Base-by-base conservation (phyloP, 2,113 vertebrate species). In the Grantiella picta region DNA sequence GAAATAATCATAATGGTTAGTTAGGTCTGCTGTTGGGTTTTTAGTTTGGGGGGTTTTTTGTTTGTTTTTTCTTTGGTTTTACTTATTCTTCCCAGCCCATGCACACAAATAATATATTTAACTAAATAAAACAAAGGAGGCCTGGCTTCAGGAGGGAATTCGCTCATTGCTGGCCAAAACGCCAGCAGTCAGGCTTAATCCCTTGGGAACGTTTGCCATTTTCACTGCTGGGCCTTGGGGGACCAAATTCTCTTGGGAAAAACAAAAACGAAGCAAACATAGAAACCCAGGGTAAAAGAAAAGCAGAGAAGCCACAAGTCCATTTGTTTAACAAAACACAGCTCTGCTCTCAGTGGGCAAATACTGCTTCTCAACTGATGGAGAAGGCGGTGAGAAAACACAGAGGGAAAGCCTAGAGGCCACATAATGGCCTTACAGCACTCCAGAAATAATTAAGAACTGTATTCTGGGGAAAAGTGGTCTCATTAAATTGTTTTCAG, bases 371-470 rank as follows among this genome's bases (percentile, higher is more conserved):
- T 69, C 82, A 56, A 15, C 23, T 0, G 0, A 49, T 17, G 52
- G 44, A 79, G 70, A 53, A 77, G 21, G 35, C 0, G 0, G 57
- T 7, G 27, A 81, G 69, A 53, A 70, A 86, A 47, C 0, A 0
- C 36, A 38, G 15, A 60, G 60, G 54, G 53, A 94, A 91, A 93
- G 63, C 36, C 79, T 56, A 24, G 42, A 90, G 52, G 66, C 64
- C 71, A 73, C 71, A 50, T 57, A 82, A 94, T 79, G 68, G 83
- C 73, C 61, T 70, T 91, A 21, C 28, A 69, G 36, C 64, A 83
- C 69, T 89, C 33, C 76, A 94, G 56, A 94, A 95, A 94, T 94
- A 93, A 95, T 94, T 95, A 84, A 83, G 42, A 73, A 73, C 23
- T 23, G 14, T n/a, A 56, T 69, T 86, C 29, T 86, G 40, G 60